Evolutionary conservation across 2,797 vertebrate species (phyloP).

Genomic region (Streptopelia turtur): DNA sequence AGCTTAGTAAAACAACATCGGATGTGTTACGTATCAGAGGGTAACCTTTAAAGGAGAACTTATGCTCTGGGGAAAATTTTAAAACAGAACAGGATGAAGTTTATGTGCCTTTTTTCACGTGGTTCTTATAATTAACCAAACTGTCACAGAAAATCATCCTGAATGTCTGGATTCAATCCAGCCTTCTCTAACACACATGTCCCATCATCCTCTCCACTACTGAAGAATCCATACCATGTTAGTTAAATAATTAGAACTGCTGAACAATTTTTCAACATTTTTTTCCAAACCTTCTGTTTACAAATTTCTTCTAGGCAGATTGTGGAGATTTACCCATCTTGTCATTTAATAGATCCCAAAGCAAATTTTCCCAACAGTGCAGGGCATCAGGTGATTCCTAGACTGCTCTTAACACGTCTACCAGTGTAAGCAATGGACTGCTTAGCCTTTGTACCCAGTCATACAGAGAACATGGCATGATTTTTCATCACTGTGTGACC

Average conservation of each 20-base stretch:
- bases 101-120: conserved; percentile 36
- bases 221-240: background rate
- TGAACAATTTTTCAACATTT: background rate
- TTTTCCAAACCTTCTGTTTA: background rate
- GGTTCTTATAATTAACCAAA: conserved; percentile 52
- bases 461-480: background rate
- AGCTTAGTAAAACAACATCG: conserved; percentile 32
- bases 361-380: background rate
- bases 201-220: background rate
- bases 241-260: background rate
- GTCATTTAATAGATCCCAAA: background rate
- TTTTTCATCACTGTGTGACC: background rate
- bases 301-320: background rate
- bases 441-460: background rate
- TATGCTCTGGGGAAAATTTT: background rate
- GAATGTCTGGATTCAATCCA: conserved; percentile 35
- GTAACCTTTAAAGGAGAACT: conserved; percentile 42
- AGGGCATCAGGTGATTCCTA: background rate
- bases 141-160: conserved; percentile 42
- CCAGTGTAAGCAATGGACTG: background rate
- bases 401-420: background rate
- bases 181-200: background rate
- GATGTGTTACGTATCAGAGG: conserved; percentile 40
- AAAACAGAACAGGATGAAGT: conserved; percentile 37
- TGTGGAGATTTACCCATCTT: background rate